A percentile compares a stretch with the other conserved stretches of the same genome.
These are phyloP conservation scores for Stenchaetothrips biformis DNA, from an alignment of 2,888 invertebrate species.

Conservation along the genomic window DNA sequence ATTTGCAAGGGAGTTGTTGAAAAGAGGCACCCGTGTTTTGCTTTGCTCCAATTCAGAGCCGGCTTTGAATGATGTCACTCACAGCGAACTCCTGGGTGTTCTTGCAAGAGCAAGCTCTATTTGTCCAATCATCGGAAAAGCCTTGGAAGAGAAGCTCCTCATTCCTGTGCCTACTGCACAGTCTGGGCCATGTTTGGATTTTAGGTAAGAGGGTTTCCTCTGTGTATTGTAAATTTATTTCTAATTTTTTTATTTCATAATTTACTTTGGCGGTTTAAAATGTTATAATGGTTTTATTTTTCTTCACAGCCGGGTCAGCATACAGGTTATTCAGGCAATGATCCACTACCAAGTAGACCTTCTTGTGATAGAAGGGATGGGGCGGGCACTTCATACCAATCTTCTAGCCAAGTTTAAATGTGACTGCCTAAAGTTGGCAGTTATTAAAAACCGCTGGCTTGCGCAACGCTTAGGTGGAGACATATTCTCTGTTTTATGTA, in stretches of 20 bases:
- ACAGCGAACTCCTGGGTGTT: constrained; percentile 72
- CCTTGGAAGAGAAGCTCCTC: constrained; percentile 63
- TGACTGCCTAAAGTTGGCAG: constrained; percentile 87
- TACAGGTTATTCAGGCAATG: constrained; percentile 72
- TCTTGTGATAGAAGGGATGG: constrained; percentile 95
- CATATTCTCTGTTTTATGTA: constrained; percentile 88
- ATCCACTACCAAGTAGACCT: constrained; percentile 74
- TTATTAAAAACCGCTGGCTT: constrained; percentile 93
- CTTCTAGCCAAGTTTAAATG: constrained; percentile 81
- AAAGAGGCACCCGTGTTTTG: constrained; percentile 73
- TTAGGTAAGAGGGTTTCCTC: constrained; percentile 56
- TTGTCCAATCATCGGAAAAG: constrained; percentile 66
- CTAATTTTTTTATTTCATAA: constrained; percentile 7
- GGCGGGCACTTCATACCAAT: constrained; percentile 92
- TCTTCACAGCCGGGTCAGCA: constrained; percentile 49
- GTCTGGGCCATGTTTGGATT: constrained; percentile 90
- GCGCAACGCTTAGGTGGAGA: constrained; percentile 84
- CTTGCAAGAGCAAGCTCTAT: constrained; percentile 63
- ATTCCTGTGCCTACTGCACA: constrained; percentile 87
- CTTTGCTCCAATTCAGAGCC: constrained; percentile 91
- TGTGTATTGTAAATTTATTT: constrained; percentile 34
- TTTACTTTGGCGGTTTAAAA: constrained; percentile 30
- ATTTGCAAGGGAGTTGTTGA: constrained; percentile 76
- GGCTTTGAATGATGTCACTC: constrained; percentile 92
- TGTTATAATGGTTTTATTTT: constrained; percentile 43